Evolutionary conservation across 2,888 invertebrate genomes (phyloP).

Genomic region (Sesia apiformis): DNA sequence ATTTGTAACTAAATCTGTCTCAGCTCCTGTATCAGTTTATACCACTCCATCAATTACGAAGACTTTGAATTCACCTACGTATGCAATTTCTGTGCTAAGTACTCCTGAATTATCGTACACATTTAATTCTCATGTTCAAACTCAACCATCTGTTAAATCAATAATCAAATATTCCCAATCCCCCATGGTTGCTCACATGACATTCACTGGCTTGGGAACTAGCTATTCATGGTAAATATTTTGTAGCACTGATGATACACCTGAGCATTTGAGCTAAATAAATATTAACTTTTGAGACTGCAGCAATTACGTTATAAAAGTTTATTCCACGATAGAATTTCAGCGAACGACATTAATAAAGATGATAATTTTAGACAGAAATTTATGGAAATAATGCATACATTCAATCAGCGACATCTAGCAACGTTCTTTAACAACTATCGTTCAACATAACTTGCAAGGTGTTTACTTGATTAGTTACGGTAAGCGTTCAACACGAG

Average conservation of each 20-base stretch:
- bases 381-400: too few species aligned
- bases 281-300: too few species aligned
- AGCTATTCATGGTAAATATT: conserved; percentile 37
- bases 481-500: too few species aligned
- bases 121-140: not conserved
- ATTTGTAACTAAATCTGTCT: conserved; percentile 10
- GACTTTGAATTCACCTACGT: not conserved
- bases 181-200: conserved; percentile 29
- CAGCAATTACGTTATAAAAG: too few species aligned
- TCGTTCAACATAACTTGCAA: too few species aligned
- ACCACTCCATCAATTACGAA: not conserved
- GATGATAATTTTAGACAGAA: too few species aligned
- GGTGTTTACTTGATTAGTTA: too few species aligned
- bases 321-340: too few species aligned
- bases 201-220: conserved; percentile 27
- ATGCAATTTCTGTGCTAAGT: not conserved
- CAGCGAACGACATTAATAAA: too few species aligned
- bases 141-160: not conserved
- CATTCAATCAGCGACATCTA: too few species aligned
- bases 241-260: not conserved
- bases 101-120: not conserved
- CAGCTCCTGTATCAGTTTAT: not conserved
- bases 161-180: conserved; percentile 21
- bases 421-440: too few species aligned
- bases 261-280: too few species aligned